These are phyloP conservation scores for Myanophis thanlyinensis DNA, from an alignment of 2,113 vertebrate genomes.

Conservation along the genomic window DNA sequence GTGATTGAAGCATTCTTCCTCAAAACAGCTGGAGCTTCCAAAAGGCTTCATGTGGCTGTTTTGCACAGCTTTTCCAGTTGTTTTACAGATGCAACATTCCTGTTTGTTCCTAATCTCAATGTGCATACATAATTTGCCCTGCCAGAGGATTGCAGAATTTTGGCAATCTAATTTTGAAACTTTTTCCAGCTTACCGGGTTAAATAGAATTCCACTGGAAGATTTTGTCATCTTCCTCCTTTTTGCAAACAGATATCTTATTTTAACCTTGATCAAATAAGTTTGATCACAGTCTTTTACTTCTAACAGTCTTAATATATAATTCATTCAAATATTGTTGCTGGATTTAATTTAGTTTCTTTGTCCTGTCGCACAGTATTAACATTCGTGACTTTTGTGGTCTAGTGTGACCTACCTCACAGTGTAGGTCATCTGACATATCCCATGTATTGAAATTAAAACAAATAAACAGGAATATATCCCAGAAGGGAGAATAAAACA, in stretches of 20 bases:
- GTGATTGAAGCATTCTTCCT: background rate
- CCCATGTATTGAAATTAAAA: background rate
- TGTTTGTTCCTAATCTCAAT: background rate
- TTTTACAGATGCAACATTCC: background rate
- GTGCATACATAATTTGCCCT: background rate
- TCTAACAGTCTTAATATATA: background rate
- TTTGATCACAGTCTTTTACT: background rate
- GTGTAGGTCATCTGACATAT: background rate
- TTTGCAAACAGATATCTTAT: background rate
- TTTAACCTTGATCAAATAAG: background rate
- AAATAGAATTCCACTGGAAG: background rate
- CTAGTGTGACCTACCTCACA: background rate
- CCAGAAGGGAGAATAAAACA: background rate
- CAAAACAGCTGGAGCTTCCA: background rate
- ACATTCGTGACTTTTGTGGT: background rate
- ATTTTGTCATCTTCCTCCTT: background rate
- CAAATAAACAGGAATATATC: background rate
- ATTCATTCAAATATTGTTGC: background rate
- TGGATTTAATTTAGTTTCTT: background rate
- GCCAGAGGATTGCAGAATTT: background rate
- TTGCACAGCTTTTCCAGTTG: background rate
- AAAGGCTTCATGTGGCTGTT: background rate
- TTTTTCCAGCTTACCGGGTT: background rate
- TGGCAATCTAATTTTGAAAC: background rate
- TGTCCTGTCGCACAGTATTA: background rate